Evolutionary conservation across 2,797 vertebrate genomes (phyloP), one percentile per base, ranked within the genome.

Genomic region (Xenentodon cancila): DNA sequence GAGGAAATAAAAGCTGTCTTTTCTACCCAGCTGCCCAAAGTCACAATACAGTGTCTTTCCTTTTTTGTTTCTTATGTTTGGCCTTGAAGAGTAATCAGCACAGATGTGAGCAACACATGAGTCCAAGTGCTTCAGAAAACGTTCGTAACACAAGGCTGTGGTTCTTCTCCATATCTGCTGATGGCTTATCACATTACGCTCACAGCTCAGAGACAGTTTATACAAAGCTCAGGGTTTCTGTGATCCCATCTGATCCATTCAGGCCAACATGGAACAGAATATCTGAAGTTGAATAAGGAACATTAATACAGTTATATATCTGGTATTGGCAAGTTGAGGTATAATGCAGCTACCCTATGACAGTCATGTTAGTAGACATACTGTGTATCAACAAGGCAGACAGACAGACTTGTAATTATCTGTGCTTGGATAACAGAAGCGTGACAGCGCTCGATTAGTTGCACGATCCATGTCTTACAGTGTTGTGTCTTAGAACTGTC

Each of bases 291-390:
- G 56, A 67, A 59, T 53, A 54, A 50, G 46, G 62, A 64, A 75
- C 47, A 5, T 50, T 30, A 53, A 59, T 69, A 70, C 80, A 61
- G 69, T 64, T 37, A 75, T 37, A 75, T 61, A 57, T 68, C 69
- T 70, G 61, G 70, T 73, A 73, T 70, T 85, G 79, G 80, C 85
- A 87, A 75, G 71, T 25, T 75, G 73, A 75, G 69, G 69, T 68
- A 58, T 73, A 52, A 76, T 61, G 58, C 34, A 70, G 70, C 71
- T 72, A 72, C 60, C 30, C 20, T 19, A 61, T 53, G 66, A 77
- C 62, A 55, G 70, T 73, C 44, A 40, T 68, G 71, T 79, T 60
- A 70, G 72, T 64, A 75, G 71, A 81, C 59, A 54, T 61, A 19
- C 19, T 47, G 45, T 11, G 64, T 64, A 81, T 82, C 64, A 59